Conservation (phyloP, 2,797 vertebrate species). For the Triplophysa bombifrons region DNA sequence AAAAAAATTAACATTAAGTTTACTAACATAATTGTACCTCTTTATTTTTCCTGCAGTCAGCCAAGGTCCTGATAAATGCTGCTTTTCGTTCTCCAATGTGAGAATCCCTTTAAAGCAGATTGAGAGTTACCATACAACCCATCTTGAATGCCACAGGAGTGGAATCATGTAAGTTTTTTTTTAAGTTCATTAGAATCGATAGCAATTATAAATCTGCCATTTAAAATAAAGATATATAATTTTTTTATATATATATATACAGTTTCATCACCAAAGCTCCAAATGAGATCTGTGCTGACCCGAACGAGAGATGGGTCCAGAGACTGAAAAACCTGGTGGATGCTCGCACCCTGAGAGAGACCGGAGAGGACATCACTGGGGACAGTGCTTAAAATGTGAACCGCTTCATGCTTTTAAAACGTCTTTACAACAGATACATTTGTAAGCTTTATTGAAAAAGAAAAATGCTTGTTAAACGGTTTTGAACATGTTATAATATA, state of each 20-base stretch:
- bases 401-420: neutral
- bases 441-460: neutral
- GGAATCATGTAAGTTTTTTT: constrained; percentile 14
- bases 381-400: neutral
- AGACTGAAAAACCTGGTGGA: neutral
- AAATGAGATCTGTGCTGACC: constrained; percentile 14
- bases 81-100: constrained; percentile 20
- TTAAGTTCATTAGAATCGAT: neutral
- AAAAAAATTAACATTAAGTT: neutral
- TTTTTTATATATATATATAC: neutral
- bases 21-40: neutral
- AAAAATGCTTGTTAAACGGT: neutral
- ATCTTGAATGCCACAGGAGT: neutral
- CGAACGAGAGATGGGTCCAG: neutral
- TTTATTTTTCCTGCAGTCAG: neutral
- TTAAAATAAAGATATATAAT: neutral
- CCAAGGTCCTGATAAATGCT: constrained; percentile 35
- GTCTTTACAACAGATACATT: neutral
- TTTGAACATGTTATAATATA: neutral
- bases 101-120: constrained; percentile 15
- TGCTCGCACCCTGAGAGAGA: neutral
- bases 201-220: neutral
- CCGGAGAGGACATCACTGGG: neutral
- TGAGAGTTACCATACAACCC: constrained; percentile 9
- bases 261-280: constrained; percentile 7